A percentile compares a stretch with the other conserved stretches of the same genome.
These are phyloP conservation scores for Bombus breviceps DNA, from an alignment of 1,140 invertebrate species.

Conservation along the genomic window DNA sequence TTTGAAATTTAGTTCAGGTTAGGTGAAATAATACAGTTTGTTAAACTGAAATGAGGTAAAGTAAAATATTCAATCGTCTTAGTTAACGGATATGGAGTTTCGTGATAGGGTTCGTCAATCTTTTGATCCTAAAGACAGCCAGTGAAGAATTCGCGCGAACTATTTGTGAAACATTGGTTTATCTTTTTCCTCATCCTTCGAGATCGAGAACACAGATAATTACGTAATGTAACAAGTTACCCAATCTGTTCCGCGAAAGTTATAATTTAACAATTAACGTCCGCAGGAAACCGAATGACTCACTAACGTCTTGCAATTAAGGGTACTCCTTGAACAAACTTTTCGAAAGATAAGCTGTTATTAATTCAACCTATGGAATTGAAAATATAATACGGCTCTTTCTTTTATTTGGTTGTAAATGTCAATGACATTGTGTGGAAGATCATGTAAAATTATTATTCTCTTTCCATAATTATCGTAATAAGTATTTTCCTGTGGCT, in stretches of 20 bases:
- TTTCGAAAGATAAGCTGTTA: background rate
- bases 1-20: background rate
- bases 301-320: slow-evolving; percentile 31
- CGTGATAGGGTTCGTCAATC: background rate
- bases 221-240: slow-evolving; percentile 31
- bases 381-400: background rate
- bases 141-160: background rate
- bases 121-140: background rate
- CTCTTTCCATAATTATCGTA: slow-evolving; percentile 43
- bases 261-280: slow-evolving; percentile 50
- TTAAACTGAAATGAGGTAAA: background rate
- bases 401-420: background rate
- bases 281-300: slow-evolving; percentile 53
- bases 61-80: too few relatives aligned
- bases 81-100: background rate
- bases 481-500: slow-evolving; percentile 41
- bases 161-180: background rate
- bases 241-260: slow-evolving; percentile 58
- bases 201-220: slow-evolving; percentile 28
- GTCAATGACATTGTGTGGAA: background rate
- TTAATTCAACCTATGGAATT: background rate
- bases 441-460: slow-evolving; percentile 34
- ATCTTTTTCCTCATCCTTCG: background rate
- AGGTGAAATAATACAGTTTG: background rate
- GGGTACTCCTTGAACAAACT: slow-evolving; percentile 9